phyloP scores from a whole-genome alignment of 2,113 vertebrate genomes.

The Macquaria australasica region DNA sequence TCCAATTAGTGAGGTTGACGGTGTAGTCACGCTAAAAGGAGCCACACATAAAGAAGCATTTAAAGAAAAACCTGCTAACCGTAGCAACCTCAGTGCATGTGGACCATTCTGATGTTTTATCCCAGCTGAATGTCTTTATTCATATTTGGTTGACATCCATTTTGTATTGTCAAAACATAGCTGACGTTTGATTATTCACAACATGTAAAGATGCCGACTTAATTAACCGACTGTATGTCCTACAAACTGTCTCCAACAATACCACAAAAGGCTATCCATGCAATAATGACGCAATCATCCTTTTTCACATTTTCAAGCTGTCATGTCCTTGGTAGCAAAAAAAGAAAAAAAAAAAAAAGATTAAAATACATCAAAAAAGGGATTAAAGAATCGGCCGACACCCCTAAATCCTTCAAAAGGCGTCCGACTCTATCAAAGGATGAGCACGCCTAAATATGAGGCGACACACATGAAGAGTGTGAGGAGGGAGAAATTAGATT shows the following conservation, averaged over 20 bases:
- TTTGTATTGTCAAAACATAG: conserved; percentile 6
- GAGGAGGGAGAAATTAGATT: conserved; percentile 38
- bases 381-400: conserved; percentile 70
- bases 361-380: conserved; percentile 75
- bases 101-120: neutral
- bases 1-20: neutral
- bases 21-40: neutral
- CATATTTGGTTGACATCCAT: conserved; percentile 6
- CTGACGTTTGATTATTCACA: conserved; percentile 13
- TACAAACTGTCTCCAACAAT: conserved; percentile 30
- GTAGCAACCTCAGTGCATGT: neutral
- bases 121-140: neutral
- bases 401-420: conserved; percentile 71
- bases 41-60: neutral
- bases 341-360: conserved; percentile 49
- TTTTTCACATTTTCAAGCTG: conserved; percentile 35
- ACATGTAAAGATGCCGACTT: conserved; percentile 20
- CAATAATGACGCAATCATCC: conserved; percentile 42
- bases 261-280: conserved; percentile 21
- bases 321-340: conserved; percentile 41
- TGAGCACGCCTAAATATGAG: conserved; percentile 61
- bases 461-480: conserved; percentile 57
- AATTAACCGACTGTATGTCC: conserved; percentile 17
- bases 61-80: neutral
- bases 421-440: conserved; percentile 56